Percentiles rank a stretch among this genome's conserved stretches.
These are phyloP conservation scores for Choloepus didactylus DNA, from an alignment of 2,797 vertebrate species.

Conservation along the genomic window DNA sequence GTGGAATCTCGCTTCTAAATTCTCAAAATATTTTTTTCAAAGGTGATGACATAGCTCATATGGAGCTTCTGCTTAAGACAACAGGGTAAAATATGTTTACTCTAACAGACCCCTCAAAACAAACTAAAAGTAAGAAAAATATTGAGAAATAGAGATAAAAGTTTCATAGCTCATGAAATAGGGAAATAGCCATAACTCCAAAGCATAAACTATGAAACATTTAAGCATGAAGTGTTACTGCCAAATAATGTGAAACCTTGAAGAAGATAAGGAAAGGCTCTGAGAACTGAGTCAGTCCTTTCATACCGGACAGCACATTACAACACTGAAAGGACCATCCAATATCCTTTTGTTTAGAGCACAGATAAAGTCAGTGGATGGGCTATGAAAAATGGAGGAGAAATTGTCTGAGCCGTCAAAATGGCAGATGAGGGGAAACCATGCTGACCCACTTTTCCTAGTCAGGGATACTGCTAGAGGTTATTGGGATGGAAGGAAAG, in stretches of 20 bases:
- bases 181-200: not conserved
- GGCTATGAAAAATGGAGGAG: not conserved
- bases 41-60: not conserved
- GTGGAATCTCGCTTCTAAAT: not conserved
- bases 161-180: not conserved
- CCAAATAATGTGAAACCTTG: not conserved
- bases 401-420: not conserved
- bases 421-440: not conserved
- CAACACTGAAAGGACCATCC: not conserved
- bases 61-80: constrained; percentile 34
- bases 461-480: not conserved
- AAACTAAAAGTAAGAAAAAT: constrained; percentile 57
- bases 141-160: constrained; percentile 26
- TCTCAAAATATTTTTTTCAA: not conserved
- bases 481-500: not conserved
- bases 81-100: constrained; percentile 27
- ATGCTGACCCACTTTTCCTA: not conserved
- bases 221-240: not conserved
- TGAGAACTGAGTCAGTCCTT: not conserved
- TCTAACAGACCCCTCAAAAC: not conserved
- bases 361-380: not conserved
- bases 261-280: not conserved
- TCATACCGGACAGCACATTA: not conserved
- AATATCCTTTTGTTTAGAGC: not conserved
- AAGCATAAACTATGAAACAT: constrained; percentile 35